Evolutionary conservation across 2,113 vertebrate species (phyloP), one percentile per base, ranked within the genome.

Genomic region (Rhinoderma darwinii): DNA sequence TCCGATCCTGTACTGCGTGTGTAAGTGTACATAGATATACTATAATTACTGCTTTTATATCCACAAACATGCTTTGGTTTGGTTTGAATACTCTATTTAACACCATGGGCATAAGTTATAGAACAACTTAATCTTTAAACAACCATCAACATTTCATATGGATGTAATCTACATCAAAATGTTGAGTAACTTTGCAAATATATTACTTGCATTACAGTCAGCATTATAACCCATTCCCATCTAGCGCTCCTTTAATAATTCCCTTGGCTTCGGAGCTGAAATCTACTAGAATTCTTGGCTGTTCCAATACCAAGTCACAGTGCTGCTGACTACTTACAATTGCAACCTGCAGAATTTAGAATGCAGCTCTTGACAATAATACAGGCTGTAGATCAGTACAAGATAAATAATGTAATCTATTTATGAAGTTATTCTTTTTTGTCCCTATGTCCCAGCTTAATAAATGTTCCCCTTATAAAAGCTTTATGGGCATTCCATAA

Each of bases 11-110:
- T 43, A 2, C 32, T 43, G 51, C 27, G 51, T 79, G 59, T 54
- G 27, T 18, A 79, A 78, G 74, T 66, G 14, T 54, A 56, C 15
- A 32, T 44, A 56, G 51, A 56, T 30, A 66, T 76, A 85, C 54
- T n/a, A 72, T 80, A n/a, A 80, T 70, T 41, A 70, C 22, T 68
- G 59, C 27, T 43, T 51, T 41, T 43, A 18, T 72, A 15, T 72
- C 41, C 63, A 78, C 30, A 78, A 68, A 50, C 27, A 68, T 72
- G 44, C 44, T 83, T 22, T 35, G 30, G 39, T 70, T 50, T 70
- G n/a, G 14, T 43, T 54, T 9, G 20, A 51, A 56, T 44, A 30
- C 22, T 44, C 17, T 10, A 63, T 37, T 37, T 27, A 27, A 61
- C n/a, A 27, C 14, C 20, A 25, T 43, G 50, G 1, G 15, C 59